Base-by-base conservation (phyloP, 2,113 vertebrate genomes). In the Heloderma charlesbogerti region DNA sequence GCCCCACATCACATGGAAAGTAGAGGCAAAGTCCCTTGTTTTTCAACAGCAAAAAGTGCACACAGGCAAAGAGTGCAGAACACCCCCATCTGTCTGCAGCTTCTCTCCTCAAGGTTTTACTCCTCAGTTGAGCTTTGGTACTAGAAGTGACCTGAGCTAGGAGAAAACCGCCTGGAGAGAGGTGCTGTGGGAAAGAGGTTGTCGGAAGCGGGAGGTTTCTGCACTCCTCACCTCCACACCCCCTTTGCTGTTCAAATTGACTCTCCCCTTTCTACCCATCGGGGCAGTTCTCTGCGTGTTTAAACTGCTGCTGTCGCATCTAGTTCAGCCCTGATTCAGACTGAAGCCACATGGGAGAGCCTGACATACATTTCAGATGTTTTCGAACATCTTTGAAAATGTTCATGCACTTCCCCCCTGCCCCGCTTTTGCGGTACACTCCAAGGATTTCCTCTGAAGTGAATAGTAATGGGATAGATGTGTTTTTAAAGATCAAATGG, bases 401-500 rank as follows among this genome's bases (percentile, higher is more conserved):
- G 20, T 4, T 40, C 81, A 37, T 88, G 80, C 25, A 48, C 67
- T 91, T 95, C 92, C 83, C 54, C n/a, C 89, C 18, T 95, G 93
- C 84, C 45, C n/a, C 92, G 31, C 72, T 75, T 80, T 85, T 95
- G 79, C 84, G 82, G 87, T 71, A 6, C 63, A 90, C 25, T 88
- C 80, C 27, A 48, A 69, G 10, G n/a, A 29, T 16, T 87, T 31
- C 31, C 57, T 67, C 67, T 72, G 37, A 75, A 87, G n/a, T 84
- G 8, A 45, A 79, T 43, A 29, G 67, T 72, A 25, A 3, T 15
- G 27, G 34, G 75, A 6, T 37, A 40, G 57, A 27, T 77, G 8
- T 0, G 3, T 74, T 94, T 91, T 90, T 84, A 66, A 54, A 82
- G n/a, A 81, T 88, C 27, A 51, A 79, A 40, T 82, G 79, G 67